phyloP scores from a whole-genome alignment of 1,140 invertebrate genomes.

The Drosophila sucinea region DNA sequence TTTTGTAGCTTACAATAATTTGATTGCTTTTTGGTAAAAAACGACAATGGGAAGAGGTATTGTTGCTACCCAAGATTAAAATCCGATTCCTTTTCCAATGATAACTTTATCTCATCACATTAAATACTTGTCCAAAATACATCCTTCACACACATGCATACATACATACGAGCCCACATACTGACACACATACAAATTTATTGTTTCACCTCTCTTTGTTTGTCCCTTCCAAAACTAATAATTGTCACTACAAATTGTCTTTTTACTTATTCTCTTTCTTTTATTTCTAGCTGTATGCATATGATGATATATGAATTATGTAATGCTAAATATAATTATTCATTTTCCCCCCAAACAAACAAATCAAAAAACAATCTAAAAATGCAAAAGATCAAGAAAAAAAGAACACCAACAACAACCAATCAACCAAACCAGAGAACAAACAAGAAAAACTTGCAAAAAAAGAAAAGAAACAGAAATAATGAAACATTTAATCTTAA shows the following conservation, averaged over 20 bases:
- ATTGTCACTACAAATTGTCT: slow-evolving; percentile 31
- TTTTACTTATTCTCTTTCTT: slow-evolving; percentile 73
- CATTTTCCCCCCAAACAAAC: slow-evolving; percentile 55
- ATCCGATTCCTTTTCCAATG: neutral
- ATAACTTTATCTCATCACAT: neutral
- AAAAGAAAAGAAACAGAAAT: slow-evolving; percentile 51
- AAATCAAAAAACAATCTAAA: slow-evolving; percentile 47
- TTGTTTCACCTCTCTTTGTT: neutral
- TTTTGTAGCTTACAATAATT: slow-evolving; percentile 13
- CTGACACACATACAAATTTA: neutral
- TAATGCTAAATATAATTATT: slow-evolving; percentile 66
- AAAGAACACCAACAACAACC: slow-evolving; percentile 29
- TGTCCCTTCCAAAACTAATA: slow-evolving; percentile 2
- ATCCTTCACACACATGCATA: neutral
- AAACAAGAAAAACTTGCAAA: slow-evolving; percentile 23
- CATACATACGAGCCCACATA: neutral
- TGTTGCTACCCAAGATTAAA: neutral
- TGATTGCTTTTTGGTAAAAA: neutral
- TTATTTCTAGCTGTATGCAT: slow-evolving; percentile 78
- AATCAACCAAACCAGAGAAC: slow-evolving; percentile 29
- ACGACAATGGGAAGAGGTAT: slow-evolving; percentile 1
- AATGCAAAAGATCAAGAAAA: neutral
- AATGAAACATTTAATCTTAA: slow-evolving; percentile 44
- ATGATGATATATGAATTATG: slow-evolving; percentile 76
- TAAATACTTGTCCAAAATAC: neutral